A percentile compares a stretch with the other conserved stretches of the same genome.
phyloP scores from a whole-genome alignment of 2,113 vertebrate genomes.

The Mus spicilegus region DNA sequence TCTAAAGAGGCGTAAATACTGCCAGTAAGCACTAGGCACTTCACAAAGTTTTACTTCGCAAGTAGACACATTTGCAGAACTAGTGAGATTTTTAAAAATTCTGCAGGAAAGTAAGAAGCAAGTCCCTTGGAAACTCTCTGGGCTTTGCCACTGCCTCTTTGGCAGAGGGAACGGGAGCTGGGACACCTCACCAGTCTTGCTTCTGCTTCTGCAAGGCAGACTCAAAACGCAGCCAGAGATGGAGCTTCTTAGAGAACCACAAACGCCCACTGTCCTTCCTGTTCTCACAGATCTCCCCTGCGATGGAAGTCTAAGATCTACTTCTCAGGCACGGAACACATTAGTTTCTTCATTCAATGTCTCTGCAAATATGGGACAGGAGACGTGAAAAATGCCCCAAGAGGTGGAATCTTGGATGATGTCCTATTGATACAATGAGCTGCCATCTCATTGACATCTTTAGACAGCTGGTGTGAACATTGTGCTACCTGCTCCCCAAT shows the following conservation, averaged over 20 bases:
- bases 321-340: neutral
- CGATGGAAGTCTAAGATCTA: neutral
- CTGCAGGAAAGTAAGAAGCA: neutral
- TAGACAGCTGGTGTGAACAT: neutral
- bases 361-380: neutral
- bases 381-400: neutral
- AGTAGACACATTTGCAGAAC: neutral
- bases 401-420: neutral
- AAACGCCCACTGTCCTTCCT: neutral
- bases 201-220: neutral
- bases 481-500: neutral
- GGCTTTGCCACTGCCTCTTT: neutral
- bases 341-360: neutral
- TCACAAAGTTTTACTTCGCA: slow-evolving; percentile 34
- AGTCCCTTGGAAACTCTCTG: neutral
- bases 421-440: neutral
- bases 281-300: neutral
- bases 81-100: neutral
- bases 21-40: neutral
- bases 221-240: neutral
- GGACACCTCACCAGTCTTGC: neutral
- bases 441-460: neutral
- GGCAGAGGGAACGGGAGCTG: neutral
- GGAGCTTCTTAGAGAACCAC: neutral
- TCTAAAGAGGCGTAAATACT: neutral